Percentiles rank a stretch among this genome's conserved stretches.
These are phyloP conservation scores for Cyclophora albipunctata DNA, from an alignment of 2,888 invertebrate genomes.

Conservation along the genomic window DNA sequence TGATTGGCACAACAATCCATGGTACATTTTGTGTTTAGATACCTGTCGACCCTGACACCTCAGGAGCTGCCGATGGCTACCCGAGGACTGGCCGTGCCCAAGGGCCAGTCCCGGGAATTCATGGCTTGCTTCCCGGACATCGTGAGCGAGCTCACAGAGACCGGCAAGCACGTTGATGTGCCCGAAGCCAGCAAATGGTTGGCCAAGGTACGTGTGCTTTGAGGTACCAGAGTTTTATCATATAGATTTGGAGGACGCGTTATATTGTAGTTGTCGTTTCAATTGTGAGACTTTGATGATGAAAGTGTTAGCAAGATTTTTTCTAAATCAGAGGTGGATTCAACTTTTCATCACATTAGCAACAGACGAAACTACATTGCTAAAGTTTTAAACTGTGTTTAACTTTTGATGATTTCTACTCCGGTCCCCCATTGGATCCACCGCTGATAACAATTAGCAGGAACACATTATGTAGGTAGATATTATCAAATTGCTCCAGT, in stretches of 20 bases:
- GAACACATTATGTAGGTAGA: no score
- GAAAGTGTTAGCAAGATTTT: no score
- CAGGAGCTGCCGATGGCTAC: slow-evolving; percentile 77
- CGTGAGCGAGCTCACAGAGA: slow-evolving; percentile 87
- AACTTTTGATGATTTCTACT: no score
- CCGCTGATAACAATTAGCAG: no score
- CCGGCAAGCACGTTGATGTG: slow-evolving; percentile 83
- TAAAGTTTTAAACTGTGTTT: no score
- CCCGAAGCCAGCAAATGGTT: slow-evolving; percentile 88
- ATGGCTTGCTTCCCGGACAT: slow-evolving; percentile 92
- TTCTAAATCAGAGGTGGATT: no score
- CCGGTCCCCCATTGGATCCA: no score
- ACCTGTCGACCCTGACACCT: slow-evolving; percentile 77
- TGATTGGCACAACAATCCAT: slow-evolving; percentile 6
- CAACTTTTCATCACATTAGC: no score
- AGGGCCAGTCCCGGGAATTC: slow-evolving; percentile 90
- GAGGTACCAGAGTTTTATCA: slow-evolving; percentile 20
- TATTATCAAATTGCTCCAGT: no score
- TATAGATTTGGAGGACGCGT: slow-evolving; percentile 1
- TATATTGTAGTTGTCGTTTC: not conserved
- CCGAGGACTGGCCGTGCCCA: slow-evolving; percentile 79
- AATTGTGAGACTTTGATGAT: not conserved
- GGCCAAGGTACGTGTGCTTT: slow-evolving; percentile 78
- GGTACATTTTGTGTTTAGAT: slow-evolving; percentile 52
- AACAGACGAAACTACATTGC: no score